Conservation (phyloP, 2,888 invertebrate species). For the Nematopogon swammerdamellus region DNA sequence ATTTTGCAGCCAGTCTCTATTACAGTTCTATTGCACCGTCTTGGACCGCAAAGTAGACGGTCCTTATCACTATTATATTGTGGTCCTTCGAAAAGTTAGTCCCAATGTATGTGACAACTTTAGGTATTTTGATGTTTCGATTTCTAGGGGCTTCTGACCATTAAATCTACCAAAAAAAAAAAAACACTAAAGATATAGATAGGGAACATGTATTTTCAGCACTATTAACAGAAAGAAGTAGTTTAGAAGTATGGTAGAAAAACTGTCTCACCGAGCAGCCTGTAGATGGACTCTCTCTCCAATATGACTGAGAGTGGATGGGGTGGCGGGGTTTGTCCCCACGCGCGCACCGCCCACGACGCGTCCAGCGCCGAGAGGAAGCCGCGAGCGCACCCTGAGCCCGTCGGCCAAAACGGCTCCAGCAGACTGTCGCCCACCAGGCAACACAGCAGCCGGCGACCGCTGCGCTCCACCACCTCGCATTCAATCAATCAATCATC, state of each 20-base stretch:
- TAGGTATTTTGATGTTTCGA: too few relatives aligned
- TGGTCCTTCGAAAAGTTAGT: too few relatives aligned
- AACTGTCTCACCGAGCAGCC: constrained; percentile 52
- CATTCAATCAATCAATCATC: not conserved
- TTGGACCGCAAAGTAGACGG: too few relatives aligned
- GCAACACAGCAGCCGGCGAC: constrained; percentile 79
- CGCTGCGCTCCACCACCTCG: constrained; percentile 53
- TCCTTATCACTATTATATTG: too few relatives aligned
- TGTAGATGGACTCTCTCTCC: constrained; percentile 92
- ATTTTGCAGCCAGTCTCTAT: too few relatives aligned
- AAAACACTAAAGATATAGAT: too few relatives aligned
- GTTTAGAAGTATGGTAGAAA: constrained; percentile 1
- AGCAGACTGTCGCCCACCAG: constrained; percentile 95
- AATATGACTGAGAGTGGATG: constrained; percentile 86
- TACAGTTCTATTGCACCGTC: too few relatives aligned
- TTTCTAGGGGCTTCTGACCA: too few relatives aligned
- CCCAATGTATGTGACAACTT: too few relatives aligned
- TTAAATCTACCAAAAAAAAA: too few relatives aligned
- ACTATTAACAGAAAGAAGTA: not conserved
- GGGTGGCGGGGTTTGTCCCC: constrained; percentile 60
- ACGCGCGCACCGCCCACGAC: constrained; percentile 89
- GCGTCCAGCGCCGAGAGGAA: constrained; percentile 95
- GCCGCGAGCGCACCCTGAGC: constrained; percentile 96
- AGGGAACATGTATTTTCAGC: too few relatives aligned
- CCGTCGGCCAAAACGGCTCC: constrained; percentile 99